phyloP scores from a whole-genome alignment of 1,140 invertebrate genomes.

The Anastrepha obliqua region DNA sequence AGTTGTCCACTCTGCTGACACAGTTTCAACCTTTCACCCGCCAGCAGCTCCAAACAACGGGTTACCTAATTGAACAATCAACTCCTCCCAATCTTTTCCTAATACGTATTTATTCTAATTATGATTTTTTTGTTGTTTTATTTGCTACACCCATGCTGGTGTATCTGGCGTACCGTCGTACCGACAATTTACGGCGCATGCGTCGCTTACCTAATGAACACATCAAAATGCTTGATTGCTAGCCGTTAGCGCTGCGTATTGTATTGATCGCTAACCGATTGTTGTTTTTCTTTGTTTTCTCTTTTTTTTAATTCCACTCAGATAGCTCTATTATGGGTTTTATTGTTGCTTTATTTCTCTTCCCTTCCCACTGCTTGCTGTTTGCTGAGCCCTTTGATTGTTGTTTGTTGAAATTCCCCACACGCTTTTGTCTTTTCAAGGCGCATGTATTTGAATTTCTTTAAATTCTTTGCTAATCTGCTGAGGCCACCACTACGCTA shows the following conservation, averaged over 20 bases:
- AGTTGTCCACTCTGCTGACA: background rate
- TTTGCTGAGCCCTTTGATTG: background rate
- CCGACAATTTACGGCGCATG: constrained; percentile 21
- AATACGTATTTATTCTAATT: constrained; percentile 42
- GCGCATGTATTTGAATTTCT: constrained; percentile 49
- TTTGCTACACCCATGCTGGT: background rate
- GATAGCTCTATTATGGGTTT: background rate
- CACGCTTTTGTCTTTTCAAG: background rate
- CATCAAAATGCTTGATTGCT: constrained; percentile 48
- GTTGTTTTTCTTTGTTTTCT: constrained; percentile 1
- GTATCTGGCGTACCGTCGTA: background rate
- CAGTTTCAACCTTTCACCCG: background rate
- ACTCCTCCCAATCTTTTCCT: background rate
- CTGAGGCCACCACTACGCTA: background rate
- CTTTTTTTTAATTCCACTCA: background rate
- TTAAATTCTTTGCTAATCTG: constrained; percentile 42
- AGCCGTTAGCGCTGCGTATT: background rate
- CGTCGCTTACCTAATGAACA: constrained; percentile 52
- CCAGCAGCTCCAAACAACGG: background rate
- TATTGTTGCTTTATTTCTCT: background rate
- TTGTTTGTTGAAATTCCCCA: constrained; percentile 37
- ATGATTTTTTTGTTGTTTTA: constrained; percentile 2
- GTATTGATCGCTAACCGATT: constrained; percentile 11
- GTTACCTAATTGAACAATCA: constrained; percentile 32
- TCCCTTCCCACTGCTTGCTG: background rate